Base-by-base conservation (phyloP, 2,797 vertebrate genomes). In the Manis javanica region DNA sequence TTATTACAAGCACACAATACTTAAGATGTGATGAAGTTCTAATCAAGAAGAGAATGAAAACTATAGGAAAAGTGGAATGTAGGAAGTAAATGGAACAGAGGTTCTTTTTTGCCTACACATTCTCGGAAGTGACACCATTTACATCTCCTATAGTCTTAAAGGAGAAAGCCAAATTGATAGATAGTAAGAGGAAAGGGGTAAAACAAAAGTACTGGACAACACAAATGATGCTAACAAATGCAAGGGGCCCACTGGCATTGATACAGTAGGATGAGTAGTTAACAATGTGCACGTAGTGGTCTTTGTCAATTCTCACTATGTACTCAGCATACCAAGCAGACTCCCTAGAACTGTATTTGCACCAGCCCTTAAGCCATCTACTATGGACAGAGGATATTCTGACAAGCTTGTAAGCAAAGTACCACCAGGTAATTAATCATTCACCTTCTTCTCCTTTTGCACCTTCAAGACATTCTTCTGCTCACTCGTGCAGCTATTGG, bases 241-340 rank as follows among this genome's bases (percentile, higher is more conserved):
- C 96, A 97, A 96, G 97, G 97, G 96, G 95, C 88, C 96, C 97
- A 96, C 82, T 91, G 92, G 93, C 96, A 98, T 97, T 97, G 95
- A 94, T 96, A 98, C 91, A 97, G 97, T 97, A 97, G 98, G 98
- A 97, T 97, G 95, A 98, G 90, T 24, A 82, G 98, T 98, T 96
- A 98, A 97, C 89, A 98, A 97, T 87, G 78, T 96, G 97, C 74
- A 85, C 87, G 91, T 72, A 97, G 91, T 94, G 81, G 87, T 92
- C 90, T 87, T 95, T 91, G 96, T 97, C 96, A 98, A 92, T 90
- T 97, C 95, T 97, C 92, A 98, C 97, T 98, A 98, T 97, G 96
- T 94, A 97, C 88, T 97, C 96, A 94, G 87, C 87, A 90, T 95
- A 96, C 83, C 87, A 97, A 97, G 93, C 42, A 97, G 91, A 93